phyloP scores from a whole-genome alignment of 1,140 invertebrate species.

The Octopus sinensis region DNA sequence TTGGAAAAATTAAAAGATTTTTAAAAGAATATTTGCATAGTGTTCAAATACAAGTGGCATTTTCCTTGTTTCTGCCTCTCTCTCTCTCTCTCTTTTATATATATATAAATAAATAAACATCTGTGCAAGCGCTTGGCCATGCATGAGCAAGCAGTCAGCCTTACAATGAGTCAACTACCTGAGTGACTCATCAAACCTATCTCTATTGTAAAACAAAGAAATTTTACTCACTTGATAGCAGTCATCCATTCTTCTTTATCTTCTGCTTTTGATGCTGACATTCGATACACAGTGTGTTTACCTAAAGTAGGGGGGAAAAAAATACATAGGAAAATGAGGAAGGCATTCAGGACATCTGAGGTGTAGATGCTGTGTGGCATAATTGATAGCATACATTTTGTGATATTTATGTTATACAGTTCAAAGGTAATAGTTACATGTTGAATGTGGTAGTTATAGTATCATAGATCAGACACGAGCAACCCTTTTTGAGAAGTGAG shows the following conservation, averaged over 20 bases:
- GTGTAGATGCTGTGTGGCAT: background rate
- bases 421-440: background rate
- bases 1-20: too few relatives aligned
- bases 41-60: too few relatives aligned
- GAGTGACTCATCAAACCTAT: too few relatives aligned
- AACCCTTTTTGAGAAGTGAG: background rate
- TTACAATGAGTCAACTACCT: too few relatives aligned
- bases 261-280: conserved; percentile 91
- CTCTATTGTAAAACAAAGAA: background rate
- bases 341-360: background rate
- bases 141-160: too few relatives aligned
- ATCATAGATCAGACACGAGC: background rate
- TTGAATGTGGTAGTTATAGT: background rate
- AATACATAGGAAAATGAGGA: conserved; percentile 6
- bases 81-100: too few relatives aligned
- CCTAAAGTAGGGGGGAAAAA: conserved; percentile 52
- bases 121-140: too few relatives aligned
- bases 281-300: conserved; percentile 89
- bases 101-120: too few relatives aligned
- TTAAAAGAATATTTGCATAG: too few relatives aligned
- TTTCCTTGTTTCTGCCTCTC: too few relatives aligned
- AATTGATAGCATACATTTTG: background rate
- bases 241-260: conserved; percentile 95
- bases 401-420: background rate
- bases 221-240: conserved; percentile 69